Percentiles rank a stretch among this genome's conserved stretches.
Conservation (phyloP, 1,140 invertebrate species). For the Thrips palmi region DNA sequence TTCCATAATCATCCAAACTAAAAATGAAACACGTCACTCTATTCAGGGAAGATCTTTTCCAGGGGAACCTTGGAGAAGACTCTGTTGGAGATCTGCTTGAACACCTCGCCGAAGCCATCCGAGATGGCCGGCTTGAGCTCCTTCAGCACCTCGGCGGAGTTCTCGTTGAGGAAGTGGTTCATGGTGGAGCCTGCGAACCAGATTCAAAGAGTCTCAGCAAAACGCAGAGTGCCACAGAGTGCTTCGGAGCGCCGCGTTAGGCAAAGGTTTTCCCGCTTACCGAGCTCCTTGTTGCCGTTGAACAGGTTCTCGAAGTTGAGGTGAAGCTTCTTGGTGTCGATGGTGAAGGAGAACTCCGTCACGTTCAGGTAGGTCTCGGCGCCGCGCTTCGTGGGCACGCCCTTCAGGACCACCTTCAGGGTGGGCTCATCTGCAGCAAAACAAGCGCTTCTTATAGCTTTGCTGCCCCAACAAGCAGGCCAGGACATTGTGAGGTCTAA, state of each 20-base stretch:
- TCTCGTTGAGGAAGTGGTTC: slow-evolving; percentile 38
- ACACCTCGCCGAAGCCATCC: slow-evolving; percentile 25
- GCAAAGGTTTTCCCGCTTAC: too few relatives aligned
- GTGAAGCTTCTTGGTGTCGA: slow-evolving; percentile 9
- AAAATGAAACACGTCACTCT: too few relatives aligned
- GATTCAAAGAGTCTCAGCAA: too few relatives aligned
- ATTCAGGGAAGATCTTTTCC: too few relatives aligned
- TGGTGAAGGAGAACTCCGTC: slow-evolving; percentile 1
- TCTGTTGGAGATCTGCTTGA: slow-evolving; percentile 24
- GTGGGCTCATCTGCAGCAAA: slow-evolving; percentile 9
- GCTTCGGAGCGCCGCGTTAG: too few relatives aligned
- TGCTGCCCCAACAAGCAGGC: too few relatives aligned
- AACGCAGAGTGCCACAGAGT: too few relatives aligned
- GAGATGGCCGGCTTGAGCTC: slow-evolving; percentile 28
- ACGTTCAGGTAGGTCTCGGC: slow-evolving; percentile 1
- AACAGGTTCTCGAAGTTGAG: slow-evolving; percentile 10
- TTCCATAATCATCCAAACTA: too few relatives aligned
- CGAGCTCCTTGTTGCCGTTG: too few relatives aligned
- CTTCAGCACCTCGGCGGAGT: slow-evolving; percentile 29
- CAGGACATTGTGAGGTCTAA: too few relatives aligned
- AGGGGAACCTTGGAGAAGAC: slow-evolving; percentile 26
- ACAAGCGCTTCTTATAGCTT: too few relatives aligned
- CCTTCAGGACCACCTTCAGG: not conserved
- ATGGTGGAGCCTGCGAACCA: slow-evolving; percentile 23
- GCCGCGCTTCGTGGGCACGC: not conserved